Evolutionary conservation across 2,113 vertebrate species (phyloP), one percentile per base, ranked within the genome.

Genomic region (Bombycilla garrulus): DNA sequence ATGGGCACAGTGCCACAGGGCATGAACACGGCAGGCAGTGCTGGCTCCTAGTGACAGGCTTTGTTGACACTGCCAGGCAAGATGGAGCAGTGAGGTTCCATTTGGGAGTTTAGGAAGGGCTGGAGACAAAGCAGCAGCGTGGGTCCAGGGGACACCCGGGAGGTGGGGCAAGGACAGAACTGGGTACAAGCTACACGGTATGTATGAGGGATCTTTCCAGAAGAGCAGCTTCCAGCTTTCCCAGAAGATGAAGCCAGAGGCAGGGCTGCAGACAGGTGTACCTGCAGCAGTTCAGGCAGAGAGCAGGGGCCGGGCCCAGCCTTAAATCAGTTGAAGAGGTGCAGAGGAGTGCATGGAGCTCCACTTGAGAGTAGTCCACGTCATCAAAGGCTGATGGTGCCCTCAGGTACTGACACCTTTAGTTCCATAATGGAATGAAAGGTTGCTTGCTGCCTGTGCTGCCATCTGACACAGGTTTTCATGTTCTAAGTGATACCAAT

Each of bases 1-100:
- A 2, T 56, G 58, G 31, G 11, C 0, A 0, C 44, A 18, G 38
- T 54, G 35, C 26, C n/a, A 5, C n/a, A 25, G 15, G 40, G 8
- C 19, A 33, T 29, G 60, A 81, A 40, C 25, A 1, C 5, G 33
- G 33, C 33, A 29, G 51, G 48, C 74, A 53, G 47, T 74, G 65
- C 65, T 2, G 3, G 15, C 9, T 35, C 21, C 47, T 36, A 3
- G 7, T 44, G 12, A 17, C 69, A 21, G 62, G 8, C 7, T 50
- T 54, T 64, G 0, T 10, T 22, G 45, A 9, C 12, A 42, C 14
- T 51, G 28, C 31, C 42, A 24, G 50, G 29, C 47, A 47, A 33
- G 54, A 20, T 6, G 33, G 38, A 88, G 31, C 2, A 1, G 10
- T 13, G 64, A 60, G 22, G 23, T 36, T 73, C 14, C 44, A 64